These are phyloP conservation scores for Clytia hemisphaerica DNA, from an alignment of 30 jellyfish, hydroid and myxozoan species.

Conservation along the genomic window DNA sequence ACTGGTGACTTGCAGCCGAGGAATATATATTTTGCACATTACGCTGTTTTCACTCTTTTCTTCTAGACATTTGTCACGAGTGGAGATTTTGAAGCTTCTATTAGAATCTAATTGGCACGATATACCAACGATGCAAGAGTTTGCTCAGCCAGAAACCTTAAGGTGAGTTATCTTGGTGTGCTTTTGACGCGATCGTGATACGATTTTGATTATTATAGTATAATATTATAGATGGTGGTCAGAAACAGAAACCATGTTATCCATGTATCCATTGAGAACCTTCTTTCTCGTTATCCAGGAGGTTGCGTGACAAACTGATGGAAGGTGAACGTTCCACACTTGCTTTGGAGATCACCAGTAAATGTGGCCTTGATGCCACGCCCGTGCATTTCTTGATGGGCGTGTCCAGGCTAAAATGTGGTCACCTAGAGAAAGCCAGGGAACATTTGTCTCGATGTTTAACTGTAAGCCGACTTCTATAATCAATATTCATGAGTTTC, in stretches of 20 bases:
- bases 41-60: not conserved
- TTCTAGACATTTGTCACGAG: constrained; percentile 80
- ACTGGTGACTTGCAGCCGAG: not conserved
- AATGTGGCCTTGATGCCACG: constrained; percentile 88
- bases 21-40: not conserved
- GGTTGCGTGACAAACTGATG: constrained; percentile 72
- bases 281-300: constrained; percentile 29
- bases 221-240: no score
- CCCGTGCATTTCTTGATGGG: constrained; percentile 91
- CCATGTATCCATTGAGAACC: not conserved
- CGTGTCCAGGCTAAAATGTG: constrained; percentile 74
- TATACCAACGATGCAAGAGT: constrained; percentile 89
- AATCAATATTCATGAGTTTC: no score
- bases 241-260: no score
- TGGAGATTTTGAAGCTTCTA: constrained; percentile 61
- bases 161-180: constrained; percentile 38
- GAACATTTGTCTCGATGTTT: constrained; percentile 64
- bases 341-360: constrained; percentile 83
- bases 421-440: constrained; percentile 60
- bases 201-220: no score
- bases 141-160: constrained; percentile 70
- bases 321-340: constrained; percentile 76
- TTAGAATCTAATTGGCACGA: constrained; percentile 78
- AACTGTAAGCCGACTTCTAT: no score
- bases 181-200: no score